Percentiles rank a stretch among this genome's conserved stretches.
These are phyloP conservation scores for Oceanites oceanicus DNA, from an alignment of 2,113 vertebrate genomes.

Conservation along the genomic window DNA sequence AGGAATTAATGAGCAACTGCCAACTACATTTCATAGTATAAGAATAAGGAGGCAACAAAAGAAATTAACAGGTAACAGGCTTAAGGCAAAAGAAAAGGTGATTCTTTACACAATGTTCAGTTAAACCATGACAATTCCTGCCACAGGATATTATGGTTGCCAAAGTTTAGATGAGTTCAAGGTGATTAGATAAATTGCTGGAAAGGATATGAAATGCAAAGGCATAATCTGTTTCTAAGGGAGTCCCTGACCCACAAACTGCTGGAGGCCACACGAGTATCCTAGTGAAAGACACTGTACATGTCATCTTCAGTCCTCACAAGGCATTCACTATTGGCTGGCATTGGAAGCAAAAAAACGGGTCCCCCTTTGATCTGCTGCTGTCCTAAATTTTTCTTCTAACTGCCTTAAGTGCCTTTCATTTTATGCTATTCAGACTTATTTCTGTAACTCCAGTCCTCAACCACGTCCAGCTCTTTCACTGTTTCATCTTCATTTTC, in stretches of 20 bases:
- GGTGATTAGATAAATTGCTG: background rate
- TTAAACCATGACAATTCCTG: background rate
- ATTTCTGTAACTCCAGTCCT: background rate
- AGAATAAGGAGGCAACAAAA: background rate
- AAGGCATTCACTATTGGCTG: rapidly evolving
- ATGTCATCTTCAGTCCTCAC: background rate
- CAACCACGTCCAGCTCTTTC: background rate
- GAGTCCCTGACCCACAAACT: background rate
- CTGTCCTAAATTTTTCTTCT: background rate
- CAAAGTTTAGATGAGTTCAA: background rate
- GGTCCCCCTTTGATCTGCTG: background rate
- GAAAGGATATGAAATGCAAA: background rate
- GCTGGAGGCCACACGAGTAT: background rate
- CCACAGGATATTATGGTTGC: background rate
- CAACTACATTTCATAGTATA: background rate
- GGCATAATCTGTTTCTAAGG: background rate
- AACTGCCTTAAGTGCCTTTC: background rate
- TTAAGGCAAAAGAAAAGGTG: background rate
- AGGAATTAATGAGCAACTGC: background rate
- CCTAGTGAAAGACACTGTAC: background rate
- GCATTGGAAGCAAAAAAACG: background rate
- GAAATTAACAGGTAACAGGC: background rate
- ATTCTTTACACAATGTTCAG: background rate
- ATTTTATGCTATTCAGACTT: background rate
- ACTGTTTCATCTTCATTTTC: background rate